These are phyloP conservation scores for Ceyx margarethae DNA, from an alignment of 2,113 vertebrate genomes.

Conservation along the genomic window DNA sequence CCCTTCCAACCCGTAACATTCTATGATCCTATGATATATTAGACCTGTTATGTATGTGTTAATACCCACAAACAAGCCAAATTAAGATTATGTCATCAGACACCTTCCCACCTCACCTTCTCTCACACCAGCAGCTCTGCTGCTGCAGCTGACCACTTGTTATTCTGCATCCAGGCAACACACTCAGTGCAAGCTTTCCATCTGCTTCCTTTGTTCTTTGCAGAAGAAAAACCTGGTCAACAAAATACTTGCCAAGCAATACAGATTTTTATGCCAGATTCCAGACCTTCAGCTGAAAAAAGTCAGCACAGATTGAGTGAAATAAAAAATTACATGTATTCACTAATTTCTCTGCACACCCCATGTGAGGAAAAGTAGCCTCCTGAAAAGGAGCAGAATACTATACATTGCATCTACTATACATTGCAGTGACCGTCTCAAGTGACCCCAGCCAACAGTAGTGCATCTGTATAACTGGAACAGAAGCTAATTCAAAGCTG, in stretches of 20 bases:
- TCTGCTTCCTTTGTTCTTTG: not conserved
- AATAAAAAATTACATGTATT: not conserved
- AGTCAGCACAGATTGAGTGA: not conserved
- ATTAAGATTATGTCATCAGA: fast-evolving
- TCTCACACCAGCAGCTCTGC: not conserved
- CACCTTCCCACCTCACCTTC: not conserved
- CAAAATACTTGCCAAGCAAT: not conserved
- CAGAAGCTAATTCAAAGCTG: not conserved
- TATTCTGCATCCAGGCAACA: not conserved
- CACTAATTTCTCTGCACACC: not conserved
- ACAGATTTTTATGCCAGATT: not conserved
- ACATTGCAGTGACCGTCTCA: too few species aligned
- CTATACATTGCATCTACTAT: not conserved
- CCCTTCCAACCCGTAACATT: too few species aligned
- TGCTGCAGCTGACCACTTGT: not conserved
- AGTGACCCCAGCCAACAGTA: not conserved
- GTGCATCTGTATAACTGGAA: not conserved
- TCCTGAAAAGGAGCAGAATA: not conserved
- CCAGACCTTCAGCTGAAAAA: not conserved
- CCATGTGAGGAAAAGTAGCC: not conserved
- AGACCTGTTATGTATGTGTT: too few species aligned
- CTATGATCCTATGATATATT: too few species aligned
- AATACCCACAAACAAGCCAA: too few species aligned
- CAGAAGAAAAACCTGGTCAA: not conserved
- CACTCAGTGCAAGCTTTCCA: not conserved